Evolutionary conservation across 2,888 invertebrate genomes (phyloP), one percentile per base, ranked within the genome.

Genomic region (Hypsopygia costalis): DNA sequence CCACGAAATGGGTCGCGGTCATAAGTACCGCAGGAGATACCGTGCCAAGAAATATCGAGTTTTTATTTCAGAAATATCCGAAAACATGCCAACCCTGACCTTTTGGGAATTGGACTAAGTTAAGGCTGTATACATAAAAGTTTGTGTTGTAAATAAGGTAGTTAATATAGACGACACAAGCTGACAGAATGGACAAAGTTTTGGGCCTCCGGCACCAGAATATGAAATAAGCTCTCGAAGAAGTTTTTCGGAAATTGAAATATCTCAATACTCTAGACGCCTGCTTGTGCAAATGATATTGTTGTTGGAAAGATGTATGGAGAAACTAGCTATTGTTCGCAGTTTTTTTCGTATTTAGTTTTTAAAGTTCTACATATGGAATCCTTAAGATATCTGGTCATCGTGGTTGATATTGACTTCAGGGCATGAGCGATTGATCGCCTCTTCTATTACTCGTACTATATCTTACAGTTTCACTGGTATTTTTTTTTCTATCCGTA

Each of bases 1-100:
- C 25, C 52, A 36, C 33, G 41, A 64, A 62, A 52, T 68, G 50
- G 66, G 66, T 68, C 61, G 58, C 40, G 44, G 34, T 43, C 36
- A 40, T 44, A 41, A 46, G 8, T 21, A 27, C 33, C 9, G 27
- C 20, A 29, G 10, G n/a, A 21, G 11, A n/a, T 27, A 34, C 35
- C 7, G n/a, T 34, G 27, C 33, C 43, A 36, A 20, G 33, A 34
- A 36, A 38, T 27, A 10, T 10, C 22, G 20, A 39, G 6, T 43
- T 43, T 25, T 21, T 25, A 25, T 8, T 2, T 25, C 25, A 25
- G 6, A n/a, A n/a, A n/a, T n/a, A n/a, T n/a, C n/a, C n/a, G n/a
- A n/a, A n/a, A n/a, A n/a, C n/a, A 16, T 16, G 16, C 16, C 3
- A 2, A 4, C 4, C 4, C 16, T 16, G 4, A 16, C 16, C 16